Evolutionary conservation across 2,888 invertebrate genomes (phyloP).

Genomic region (Liopterus haemorrhoidalis): DNA sequence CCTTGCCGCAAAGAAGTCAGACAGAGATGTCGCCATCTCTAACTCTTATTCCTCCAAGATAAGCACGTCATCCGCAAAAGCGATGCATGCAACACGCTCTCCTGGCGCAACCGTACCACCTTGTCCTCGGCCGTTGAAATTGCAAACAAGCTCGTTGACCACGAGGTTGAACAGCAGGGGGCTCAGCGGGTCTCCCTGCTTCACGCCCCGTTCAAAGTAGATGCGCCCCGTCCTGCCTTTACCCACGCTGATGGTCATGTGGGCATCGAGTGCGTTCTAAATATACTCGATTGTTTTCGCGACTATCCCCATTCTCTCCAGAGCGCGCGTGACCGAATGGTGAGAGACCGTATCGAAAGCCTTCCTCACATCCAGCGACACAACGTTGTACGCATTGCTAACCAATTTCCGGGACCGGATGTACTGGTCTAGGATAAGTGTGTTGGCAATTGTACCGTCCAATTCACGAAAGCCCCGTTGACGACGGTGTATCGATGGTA

Average conservation of each 20-base stretch:
- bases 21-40: slow-evolving; percentile 3
- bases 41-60: slow-evolving; percentile 1
- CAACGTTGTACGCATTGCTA: slow-evolving; percentile 36
- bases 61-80: slow-evolving; percentile 19
- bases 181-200: slow-evolving; percentile 4
- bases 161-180: slow-evolving; percentile 3
- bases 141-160: not conserved
- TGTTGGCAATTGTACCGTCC: slow-evolving; percentile 41
- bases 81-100: not conserved
- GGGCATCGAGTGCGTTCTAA: not conserved
- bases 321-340: slow-evolving; percentile 23
- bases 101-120: not conserved
- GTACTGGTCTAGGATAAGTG: slow-evolving; percentile 35
- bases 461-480: slow-evolving; percentile 37
- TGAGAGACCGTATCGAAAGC: slow-evolving; percentile 40
- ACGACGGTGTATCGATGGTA: slow-evolving; percentile 32
- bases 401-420: slow-evolving; percentile 32
- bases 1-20: not conserved
- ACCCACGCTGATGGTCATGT: not conserved
- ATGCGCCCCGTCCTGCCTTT: not conserved
- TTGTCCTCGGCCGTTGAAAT: not conserved
- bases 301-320: slow-evolving; percentile 7
- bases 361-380: slow-evolving; percentile 42
- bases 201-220: not conserved
- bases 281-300: not conserved